phyloP scores from a whole-genome alignment of 1,140 invertebrate genomes.

The Saccostrea glomerata region DNA sequence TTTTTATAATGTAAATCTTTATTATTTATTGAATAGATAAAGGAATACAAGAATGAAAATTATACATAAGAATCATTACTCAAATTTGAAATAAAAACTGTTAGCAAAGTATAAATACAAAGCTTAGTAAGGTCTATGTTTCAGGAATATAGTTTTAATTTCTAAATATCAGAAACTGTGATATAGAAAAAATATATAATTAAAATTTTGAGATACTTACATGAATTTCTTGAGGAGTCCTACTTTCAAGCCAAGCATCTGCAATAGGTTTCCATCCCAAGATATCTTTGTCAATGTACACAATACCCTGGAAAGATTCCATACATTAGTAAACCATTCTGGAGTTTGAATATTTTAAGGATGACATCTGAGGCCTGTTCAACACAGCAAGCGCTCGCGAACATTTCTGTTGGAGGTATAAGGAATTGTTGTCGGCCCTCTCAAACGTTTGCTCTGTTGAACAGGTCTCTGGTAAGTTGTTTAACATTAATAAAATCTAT shows the following conservation, averaged over 20 bases:
- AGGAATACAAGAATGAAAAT: neutral
- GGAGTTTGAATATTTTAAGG: too few relatives aligned
- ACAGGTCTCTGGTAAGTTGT: too few relatives aligned
- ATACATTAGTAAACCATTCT: neutral
- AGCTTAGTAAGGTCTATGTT: neutral
- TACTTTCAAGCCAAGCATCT: conserved; percentile 77
- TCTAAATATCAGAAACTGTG: neutral
- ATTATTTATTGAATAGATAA: neutral
- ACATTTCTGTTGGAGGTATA: too few relatives aligned
- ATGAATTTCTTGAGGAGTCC: conserved; percentile 77
- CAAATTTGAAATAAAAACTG: neutral
- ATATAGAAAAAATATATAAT: neutral
- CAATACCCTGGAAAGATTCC: conserved; percentile 71
- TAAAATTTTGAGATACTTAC: conserved; percentile 72
- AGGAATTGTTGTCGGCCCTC: too few relatives aligned
- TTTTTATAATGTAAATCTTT: neutral
- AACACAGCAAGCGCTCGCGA: too few relatives aligned
- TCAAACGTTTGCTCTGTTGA: too few relatives aligned
- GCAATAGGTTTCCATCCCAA: conserved; percentile 78
- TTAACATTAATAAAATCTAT: too few relatives aligned
- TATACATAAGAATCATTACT: too few relatives aligned
- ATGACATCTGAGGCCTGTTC: too few relatives aligned
- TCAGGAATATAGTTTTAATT: neutral
- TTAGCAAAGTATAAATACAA: neutral
- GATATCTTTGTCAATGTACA: conserved; percentile 77